A percentile compares a stretch with the other conserved stretches of the same genome.
Evolutionary conservation across 1,140 invertebrate species (phyloP).

Genomic region (Lamellibrachia luymesi): DNA sequence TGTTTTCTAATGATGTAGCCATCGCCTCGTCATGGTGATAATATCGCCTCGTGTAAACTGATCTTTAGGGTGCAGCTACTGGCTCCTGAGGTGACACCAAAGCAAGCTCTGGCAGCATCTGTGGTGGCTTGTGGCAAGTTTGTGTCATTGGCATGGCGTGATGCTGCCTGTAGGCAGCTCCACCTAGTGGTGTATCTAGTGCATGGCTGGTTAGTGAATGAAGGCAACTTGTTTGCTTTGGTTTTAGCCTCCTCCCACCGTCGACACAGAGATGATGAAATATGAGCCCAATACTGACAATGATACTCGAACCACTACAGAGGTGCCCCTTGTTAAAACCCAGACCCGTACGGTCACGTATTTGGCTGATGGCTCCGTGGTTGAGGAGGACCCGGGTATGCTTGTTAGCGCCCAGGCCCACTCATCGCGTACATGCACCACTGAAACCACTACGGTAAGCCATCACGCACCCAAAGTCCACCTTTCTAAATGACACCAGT

Average conservation of each 20-base stretch:
- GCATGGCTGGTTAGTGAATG: background rate
- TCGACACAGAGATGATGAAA: conserved; percentile 11
- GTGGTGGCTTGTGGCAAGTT: background rate
- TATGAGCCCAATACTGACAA: conserved; percentile 13
- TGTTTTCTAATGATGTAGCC: no score
- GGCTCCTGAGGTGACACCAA: background rate
- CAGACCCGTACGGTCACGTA: conserved; percentile 26
- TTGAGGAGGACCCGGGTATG: conserved; percentile 17
- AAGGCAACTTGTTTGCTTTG: conserved; percentile 4
- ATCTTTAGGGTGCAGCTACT: background rate
- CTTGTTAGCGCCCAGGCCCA: conserved; percentile 25
- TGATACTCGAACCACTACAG: background rate
- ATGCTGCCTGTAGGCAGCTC: background rate
- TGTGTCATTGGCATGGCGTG: background rate
- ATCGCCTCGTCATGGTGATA: no score
- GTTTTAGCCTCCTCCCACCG: conserved; percentile 15
- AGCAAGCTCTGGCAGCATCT: background rate
- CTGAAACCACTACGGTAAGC: conserved; percentile 27
- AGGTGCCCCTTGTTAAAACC: conserved; percentile 22
- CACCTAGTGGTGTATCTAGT: background rate
- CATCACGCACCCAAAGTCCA: background rate
- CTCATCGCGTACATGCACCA: conserved; percentile 22
- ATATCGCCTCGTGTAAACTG: no score
- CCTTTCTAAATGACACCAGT: background rate
- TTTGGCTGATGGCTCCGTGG: background rate